phyloP scores from a whole-genome alignment of 2,113 vertebrate genomes.

The Oceanodroma tethys region DNA sequence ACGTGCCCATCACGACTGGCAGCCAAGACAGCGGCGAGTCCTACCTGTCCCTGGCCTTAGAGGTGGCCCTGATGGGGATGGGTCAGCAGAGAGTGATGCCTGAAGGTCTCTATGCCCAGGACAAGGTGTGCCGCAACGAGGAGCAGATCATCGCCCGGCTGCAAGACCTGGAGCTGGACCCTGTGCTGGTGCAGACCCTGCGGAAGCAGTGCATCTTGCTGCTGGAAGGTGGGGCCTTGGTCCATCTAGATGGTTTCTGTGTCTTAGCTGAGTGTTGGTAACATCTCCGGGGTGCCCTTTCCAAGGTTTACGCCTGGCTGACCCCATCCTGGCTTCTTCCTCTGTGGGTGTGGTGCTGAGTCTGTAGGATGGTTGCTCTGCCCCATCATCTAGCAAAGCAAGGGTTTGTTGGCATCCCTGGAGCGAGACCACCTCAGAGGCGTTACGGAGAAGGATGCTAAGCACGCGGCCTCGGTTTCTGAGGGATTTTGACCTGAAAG shows the following conservation, averaged over 20 bases:
- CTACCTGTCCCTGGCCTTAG: constrained; percentile 92
- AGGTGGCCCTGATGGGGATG: constrained; percentile 97
- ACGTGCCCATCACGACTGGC: constrained; percentile 82
- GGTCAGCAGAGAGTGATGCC: constrained; percentile 98
- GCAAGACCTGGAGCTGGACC: constrained; percentile 92
- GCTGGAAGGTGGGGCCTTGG: constrained; percentile 83
- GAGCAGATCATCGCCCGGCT: constrained; percentile 93
- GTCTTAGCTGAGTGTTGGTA: neutral
- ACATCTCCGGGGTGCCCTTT: neutral
- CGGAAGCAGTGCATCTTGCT: constrained; percentile 91
- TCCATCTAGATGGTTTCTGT: neutral
- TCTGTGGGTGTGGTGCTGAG: neutral
- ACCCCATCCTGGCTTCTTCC: neutral
- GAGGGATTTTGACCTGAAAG: neutral
- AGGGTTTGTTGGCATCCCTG: neutral
- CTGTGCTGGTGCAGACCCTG: constrained; percentile 88
- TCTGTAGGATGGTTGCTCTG: neutral
- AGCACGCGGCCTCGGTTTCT: neutral
- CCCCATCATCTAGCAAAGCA: neutral
- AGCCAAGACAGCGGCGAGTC: constrained; percentile 85
- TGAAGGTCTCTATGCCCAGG: constrained; percentile 94
- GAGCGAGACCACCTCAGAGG: neutral
- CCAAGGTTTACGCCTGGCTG: neutral
- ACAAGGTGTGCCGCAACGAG: constrained; percentile 97
- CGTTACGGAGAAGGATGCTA: neutral